Evolutionary conservation across 2,113 vertebrate genomes (phyloP), one percentile per base, ranked within the genome.

Genomic region (Genyomyrus donnyi): DNA sequence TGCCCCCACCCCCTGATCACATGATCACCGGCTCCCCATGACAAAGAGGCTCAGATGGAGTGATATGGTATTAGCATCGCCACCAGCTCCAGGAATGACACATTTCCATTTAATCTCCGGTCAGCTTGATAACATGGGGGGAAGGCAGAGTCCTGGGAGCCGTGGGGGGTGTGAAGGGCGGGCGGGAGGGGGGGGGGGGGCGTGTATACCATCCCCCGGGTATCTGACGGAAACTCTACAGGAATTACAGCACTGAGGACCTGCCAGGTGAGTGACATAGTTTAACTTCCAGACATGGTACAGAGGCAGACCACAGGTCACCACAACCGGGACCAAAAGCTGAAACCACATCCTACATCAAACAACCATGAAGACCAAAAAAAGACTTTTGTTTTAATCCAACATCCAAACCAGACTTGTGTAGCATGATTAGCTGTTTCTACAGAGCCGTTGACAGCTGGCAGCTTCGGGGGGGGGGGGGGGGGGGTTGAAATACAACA

Each of bases 1-100:
- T 86, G 24, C 62, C 52, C 86, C 42, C 85, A 46, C 88, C 92
- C 92, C 88, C 48, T 53, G 90, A 85, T 92, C 91, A 90, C 91
- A 89, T 86, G 80, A 85, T 83, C 66, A 83, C 66, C 52, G 45
- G 46, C 85, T 48, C 88, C 62, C 77, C 85, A 88, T 87, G 53
- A 88, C 42, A 74, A 83, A 90, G 92, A 90, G 91, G 93, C 91
- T 93, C 92, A 93, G 90, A 84, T 46, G 83, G 70, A 88, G 88
- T 77, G 86, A 83, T 50, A 70, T 53, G 88, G 90, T 84, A 91
- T 88, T 88, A 87, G 24, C 31, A 13, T 21, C 39, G 58, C 88
- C 62, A 70, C 52, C 39, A 31, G 17, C 42, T 46, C 49, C 90
- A 27, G 42, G 90, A 92, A 90, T 90, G 88, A 92, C 89, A 92